A percentile compares a stretch with the other conserved stretches of the same genome.
These are phyloP conservation scores for Gryllus longicercus DNA, from an alignment of 2,888 invertebrate species.

Conservation along the genomic window DNA sequence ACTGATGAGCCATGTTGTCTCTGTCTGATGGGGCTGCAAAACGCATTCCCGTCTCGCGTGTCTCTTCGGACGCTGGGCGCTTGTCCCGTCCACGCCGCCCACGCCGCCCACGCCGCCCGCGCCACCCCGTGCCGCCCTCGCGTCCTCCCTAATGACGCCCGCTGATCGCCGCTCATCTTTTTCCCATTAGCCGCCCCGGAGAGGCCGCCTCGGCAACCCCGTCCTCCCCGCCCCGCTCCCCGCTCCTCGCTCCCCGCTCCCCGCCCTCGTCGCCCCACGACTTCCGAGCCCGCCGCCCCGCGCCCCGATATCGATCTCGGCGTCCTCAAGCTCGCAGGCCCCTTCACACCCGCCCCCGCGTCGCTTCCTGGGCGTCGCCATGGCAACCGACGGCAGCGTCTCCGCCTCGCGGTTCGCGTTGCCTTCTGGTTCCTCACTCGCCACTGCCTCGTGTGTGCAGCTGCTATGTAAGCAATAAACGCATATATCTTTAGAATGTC, in stretches of 20 bases:
- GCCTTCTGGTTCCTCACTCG: neutral
- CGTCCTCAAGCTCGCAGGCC: neutral
- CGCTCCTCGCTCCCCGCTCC: neutral
- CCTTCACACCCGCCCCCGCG: neutral
- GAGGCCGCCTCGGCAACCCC: neutral
- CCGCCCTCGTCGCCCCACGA: neutral
- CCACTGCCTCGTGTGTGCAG: too few relatives aligned
- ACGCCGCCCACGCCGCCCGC: too few relatives aligned
- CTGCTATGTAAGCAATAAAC: too few relatives aligned
- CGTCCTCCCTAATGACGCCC: neutral
- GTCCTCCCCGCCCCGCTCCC: neutral
- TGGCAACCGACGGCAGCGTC: neutral
- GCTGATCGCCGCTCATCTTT: constrained; percentile 5
- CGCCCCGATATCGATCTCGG: neutral
- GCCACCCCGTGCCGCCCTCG: too few relatives aligned
- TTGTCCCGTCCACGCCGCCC: too few relatives aligned
- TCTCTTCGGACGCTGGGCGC: too few relatives aligned
- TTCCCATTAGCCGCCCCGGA: neutral
- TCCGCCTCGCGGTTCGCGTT: neutral
- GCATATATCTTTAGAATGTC: too few relatives aligned
- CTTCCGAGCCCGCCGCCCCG: neutral
- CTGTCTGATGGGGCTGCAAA: too few relatives aligned
- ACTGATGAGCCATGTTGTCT: too few relatives aligned
- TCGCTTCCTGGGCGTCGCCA: neutral
- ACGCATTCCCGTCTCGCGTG: too few relatives aligned